phyloP scores from a whole-genome alignment of 2,888 invertebrate genomes.

The Clistopyga incitator region DNA sequence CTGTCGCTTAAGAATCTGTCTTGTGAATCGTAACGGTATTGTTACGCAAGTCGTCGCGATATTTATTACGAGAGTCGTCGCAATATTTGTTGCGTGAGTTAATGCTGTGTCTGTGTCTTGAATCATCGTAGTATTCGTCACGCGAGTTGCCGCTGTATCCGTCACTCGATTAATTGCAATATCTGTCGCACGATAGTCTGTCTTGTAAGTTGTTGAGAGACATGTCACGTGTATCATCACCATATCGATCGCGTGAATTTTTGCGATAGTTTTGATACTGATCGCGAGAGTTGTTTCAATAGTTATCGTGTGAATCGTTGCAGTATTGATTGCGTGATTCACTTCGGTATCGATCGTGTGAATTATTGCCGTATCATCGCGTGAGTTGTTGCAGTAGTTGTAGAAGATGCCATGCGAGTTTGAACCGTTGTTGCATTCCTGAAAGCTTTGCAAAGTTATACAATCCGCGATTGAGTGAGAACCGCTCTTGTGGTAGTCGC shows the following conservation, averaged over 20 bases:
- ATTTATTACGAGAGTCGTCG: too few relatives aligned
- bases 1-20: background rate
- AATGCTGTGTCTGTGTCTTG: background rate
- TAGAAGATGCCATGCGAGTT: background rate
- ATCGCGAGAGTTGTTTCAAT: too few relatives aligned
- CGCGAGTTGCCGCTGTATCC: background rate
- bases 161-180: too few relatives aligned
- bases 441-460: background rate
- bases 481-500: background rate
- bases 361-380: background rate
- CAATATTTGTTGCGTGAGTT: background rate
- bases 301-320: background rate
- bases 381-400: background rate
- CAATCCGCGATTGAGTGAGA: conserved; percentile 6
- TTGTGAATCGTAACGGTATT: background rate
- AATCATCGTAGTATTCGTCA: background rate
- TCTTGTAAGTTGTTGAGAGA: too few relatives aligned
- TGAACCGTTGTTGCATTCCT: background rate
- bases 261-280: too few relatives aligned
- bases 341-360: background rate
- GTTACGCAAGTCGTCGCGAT: background rate
- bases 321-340: background rate
- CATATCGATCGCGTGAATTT: too few relatives aligned
- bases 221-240: too few relatives aligned
- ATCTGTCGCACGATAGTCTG: too few relatives aligned